Conservation (phyloP, 2,797 vertebrate genomes). For the Chrysocyon brachyurus region DNA sequence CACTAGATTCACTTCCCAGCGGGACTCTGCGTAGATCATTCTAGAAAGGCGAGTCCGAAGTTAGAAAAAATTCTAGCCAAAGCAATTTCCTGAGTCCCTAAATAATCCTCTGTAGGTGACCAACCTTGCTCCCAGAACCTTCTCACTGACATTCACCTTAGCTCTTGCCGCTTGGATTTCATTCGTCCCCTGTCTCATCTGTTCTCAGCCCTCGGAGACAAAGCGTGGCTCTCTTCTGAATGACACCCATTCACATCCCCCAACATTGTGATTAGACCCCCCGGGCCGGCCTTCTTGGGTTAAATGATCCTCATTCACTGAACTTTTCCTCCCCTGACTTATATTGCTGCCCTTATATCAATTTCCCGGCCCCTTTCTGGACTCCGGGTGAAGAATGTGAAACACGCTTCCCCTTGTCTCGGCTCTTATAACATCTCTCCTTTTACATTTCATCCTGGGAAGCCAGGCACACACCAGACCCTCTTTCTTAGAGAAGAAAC, state of each 20-base stretch:
- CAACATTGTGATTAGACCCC: conserved; percentile 3
- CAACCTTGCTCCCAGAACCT: not conserved
- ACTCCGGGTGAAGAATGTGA: conserved; percentile 35
- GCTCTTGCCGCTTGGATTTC: not conserved
- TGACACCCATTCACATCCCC: not conserved
- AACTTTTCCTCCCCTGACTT: conserved; percentile 40
- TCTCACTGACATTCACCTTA: not conserved
- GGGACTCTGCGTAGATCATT: rapidly evolving
- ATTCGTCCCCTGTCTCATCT: not conserved
- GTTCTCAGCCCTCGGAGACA: not conserved
- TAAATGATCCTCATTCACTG: conserved; percentile 66
- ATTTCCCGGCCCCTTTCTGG: conserved; percentile 24
- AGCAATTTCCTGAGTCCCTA: not conserved
- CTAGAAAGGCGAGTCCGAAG: not conserved
- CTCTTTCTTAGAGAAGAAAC: not conserved
- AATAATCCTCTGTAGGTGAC: not conserved
- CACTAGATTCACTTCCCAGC: not conserved
- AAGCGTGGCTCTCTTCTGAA: not conserved
- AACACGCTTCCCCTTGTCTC: not conserved
- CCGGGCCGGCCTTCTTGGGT: conserved; percentile 26
- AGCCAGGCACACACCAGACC: not conserved
- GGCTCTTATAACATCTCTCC: not conserved
- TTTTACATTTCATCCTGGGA: not conserved
- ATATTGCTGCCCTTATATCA: not conserved
- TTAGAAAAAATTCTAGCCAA: not conserved